Evolutionary conservation across 2,888 invertebrate genomes (phyloP).

Genomic region (Ormia ochracea): DNA sequence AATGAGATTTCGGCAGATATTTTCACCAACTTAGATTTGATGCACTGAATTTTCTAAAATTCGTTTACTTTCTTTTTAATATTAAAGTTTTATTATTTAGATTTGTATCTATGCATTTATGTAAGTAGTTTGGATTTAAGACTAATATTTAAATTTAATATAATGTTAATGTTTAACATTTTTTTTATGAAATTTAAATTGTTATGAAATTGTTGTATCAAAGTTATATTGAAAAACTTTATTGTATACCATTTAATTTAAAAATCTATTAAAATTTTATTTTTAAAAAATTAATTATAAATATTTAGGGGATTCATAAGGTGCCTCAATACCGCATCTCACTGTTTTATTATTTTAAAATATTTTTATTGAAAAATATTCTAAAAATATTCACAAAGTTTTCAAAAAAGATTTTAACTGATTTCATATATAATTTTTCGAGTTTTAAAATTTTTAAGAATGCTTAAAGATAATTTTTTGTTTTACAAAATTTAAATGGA

Average conservation of each 20-base stretch:
- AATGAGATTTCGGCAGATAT: background rate
- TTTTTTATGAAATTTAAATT: background rate
- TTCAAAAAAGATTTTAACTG: too few relatives aligned
- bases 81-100: background rate
- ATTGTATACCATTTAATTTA: background rate
- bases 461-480: too few relatives aligned
- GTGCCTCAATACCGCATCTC: too few relatives aligned
- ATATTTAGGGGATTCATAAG: too few relatives aligned
- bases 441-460: too few relatives aligned
- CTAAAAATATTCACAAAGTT: too few relatives aligned
- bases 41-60: constrained; percentile 72
- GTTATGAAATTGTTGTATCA: background rate
- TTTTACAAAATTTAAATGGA: too few relatives aligned
- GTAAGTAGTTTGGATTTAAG: background rate
- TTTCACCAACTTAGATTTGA: constrained; percentile 41
- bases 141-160: background rate
- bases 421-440: too few relatives aligned
- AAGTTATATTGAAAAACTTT: background rate
- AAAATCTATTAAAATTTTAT: background rate
- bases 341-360: too few relatives aligned
- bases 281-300: background rate
- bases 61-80: constrained; percentile 72
- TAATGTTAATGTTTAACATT: background rate
- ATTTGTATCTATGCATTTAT: background rate
- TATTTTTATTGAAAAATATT: too few relatives aligned